Base-by-base conservation (phyloP, 2,113 vertebrate genomes). In the Acrocephalus kingi region DNA sequence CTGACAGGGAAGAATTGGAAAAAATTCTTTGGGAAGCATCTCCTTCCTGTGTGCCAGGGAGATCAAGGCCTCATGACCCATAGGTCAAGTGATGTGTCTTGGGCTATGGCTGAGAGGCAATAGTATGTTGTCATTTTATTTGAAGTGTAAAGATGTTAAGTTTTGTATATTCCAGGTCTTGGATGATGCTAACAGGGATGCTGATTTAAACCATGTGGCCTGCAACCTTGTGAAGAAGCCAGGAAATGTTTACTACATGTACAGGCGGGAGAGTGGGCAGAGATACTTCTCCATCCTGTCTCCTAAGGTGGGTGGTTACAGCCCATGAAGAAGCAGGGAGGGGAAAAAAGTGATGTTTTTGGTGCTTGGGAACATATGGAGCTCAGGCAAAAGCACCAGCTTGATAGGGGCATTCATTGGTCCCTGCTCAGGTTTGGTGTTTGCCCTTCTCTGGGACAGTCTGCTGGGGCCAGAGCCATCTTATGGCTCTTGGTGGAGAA, bases 141-240 rank as follows among this genome's bases (percentile, higher is more conserved):
- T 77, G 43, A 95, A 55, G 10, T 24, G 16, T 82, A 37, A 74
- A 68, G n/a, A 55, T 78, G 17, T 37, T 30, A 20, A 28, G 15
- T 77, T 78, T 58, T 54, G 7, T 62, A 12, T 13, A 28, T 21
- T 87, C 55, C 43, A 99, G 99, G 98, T 99, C n/a, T 97, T 99
- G 87, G 99, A 99, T 90, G 99, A 99, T 9, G 99, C 99, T 23
- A 99, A 97, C 93, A 98, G 98, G 97, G 99, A 99, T 45, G 98
- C 99, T 7, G 98, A 99, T 58, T 97, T 99, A 76, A 99, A 99
- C 96, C 99, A 99, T 0, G 98, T 98, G 41, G 99, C 99, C 80
- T 99, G 99, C 89, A 99, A 99, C 94, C 97, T 99, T 4, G 98
- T 99, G 85, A 99, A 99, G 93, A 99, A 98, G 89, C 98, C 99